Base-by-base conservation (phyloP, 1,140 invertebrate genomes). In the Solen grandis region DNA sequence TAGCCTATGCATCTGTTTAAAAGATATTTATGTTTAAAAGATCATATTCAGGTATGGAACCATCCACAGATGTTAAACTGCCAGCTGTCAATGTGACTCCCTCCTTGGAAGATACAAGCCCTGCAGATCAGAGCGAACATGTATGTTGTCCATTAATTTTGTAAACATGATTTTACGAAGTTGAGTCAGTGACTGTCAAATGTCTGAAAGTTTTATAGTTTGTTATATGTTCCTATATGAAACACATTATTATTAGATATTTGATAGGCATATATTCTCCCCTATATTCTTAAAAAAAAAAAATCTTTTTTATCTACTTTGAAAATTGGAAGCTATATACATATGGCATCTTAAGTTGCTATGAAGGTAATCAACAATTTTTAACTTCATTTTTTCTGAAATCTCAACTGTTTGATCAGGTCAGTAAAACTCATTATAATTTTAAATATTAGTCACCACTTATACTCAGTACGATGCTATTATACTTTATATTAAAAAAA, bases 121-220 rank as follows among this genome's bases (percentile, higher is more conserved):
- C 52, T 55, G 52, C 25, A 69, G 66, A 69, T 69, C 66, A 68
- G 36, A 68, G 63, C 63, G 50, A 41, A 46, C 19, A 46, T 68
- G 63, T 68, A 68, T 8, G 63, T 68, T n/a, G 63, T 68, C 50
- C 63, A 22, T 46, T 68, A 4, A 62, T 62, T 35, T 62, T 62
- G 27, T 62, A 35, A 62, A 31, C 22, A 62, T 62, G 29, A 2
- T 62, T 62, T 31, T 27, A 16, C 22, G n/a, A 8, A 31, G 41
- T 31, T n/a, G n/a, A n/a, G n/a, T n/a, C n/a, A n/a, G n/a, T n/a
- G n/a, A n/a, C n/a, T n/a, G n/a, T n/a, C n/a, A n/a, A n/a, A n/a
- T n/a, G n/a, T n/a, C n/a, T n/a, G n/a, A n/a, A n/a, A n/a, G n/a
- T n/a, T n/a, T n/a, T n/a, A n/a, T n/a, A n/a, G n/a, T n/a, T n/a